phyloP scores from a whole-genome alignment of 1,140 invertebrate species.

The Conus betulinus region DNA sequence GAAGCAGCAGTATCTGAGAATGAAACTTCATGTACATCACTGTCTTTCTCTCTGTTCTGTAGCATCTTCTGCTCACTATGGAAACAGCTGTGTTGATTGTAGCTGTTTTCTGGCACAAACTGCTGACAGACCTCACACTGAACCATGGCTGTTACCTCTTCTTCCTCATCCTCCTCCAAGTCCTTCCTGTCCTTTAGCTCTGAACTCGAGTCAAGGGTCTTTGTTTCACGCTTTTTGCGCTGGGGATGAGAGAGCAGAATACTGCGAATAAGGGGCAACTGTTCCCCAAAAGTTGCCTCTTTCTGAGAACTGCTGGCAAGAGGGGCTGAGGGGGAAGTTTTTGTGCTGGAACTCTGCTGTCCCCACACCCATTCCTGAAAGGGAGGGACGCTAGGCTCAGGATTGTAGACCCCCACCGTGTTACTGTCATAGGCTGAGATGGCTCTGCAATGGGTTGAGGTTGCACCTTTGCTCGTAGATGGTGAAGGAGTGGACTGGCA shows the following conservation, averaged over 20 bases:
- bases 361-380: slow-evolving; percentile 22
- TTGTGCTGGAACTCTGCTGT: neutral
- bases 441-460: neutral
- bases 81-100: neutral
- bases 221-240: neutral
- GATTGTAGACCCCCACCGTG: neutral
- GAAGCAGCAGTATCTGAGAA: neutral
- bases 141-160: neutral
- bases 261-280: slow-evolving; percentile 12
- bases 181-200: neutral
- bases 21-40: neutral
- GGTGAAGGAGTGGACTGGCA: neutral
- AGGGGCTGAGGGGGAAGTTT: neutral
- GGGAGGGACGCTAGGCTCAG: neutral
- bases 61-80: neutral
- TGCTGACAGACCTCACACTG: neutral
- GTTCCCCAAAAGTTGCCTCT: neutral
- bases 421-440: neutral
- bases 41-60: too few relatives aligned
- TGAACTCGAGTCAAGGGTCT: neutral
- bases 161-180: neutral
- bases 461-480: neutral
- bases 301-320: neutral
- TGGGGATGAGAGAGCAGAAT: neutral
- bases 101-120: neutral